Base-by-base conservation (phyloP, 2,797 vertebrate species). In the Xiphorhynchus erythropygius region DNA sequence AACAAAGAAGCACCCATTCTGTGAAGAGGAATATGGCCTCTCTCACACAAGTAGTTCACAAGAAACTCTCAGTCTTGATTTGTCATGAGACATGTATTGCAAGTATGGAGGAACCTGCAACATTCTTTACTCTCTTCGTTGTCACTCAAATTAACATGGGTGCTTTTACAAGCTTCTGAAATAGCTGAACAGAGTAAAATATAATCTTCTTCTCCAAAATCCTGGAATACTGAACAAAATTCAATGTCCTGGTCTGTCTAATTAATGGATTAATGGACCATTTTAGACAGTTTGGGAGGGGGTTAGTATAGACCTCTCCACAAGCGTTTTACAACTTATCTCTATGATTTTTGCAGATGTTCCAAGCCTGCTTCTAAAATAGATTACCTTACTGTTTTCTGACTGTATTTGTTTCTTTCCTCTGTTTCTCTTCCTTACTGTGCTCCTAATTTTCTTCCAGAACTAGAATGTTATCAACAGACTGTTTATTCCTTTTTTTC, bases 231-330 rank as follows among this genome's bases (percentile, higher is more conserved):
- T 60, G 30, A 77, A 77, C 8, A 60, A 81, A 84, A 41, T 59
- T 78, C 5, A 73, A 0, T 50, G 46, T 5, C 13, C 8, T 0
- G 0, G 6, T 53, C 32, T 21, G 42, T 52, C 11, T 3, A 39
- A 39, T 39, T 39, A 39, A 39, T 53, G 52, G 52, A 53, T 18
- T 52, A 52, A 52, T 18, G 21, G 4, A 12, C 10, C 52, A 47
- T 33, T 73, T 87, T 41, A 65, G 16, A 24, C 0, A 24, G 17
- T 15, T 78, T 24, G 8, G 2, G 19, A 44, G 6, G 8, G 16
- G 2, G 12, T 10, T 42, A 18, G 2, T 47, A 56, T 18, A 76
- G 57, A 12, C 15, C 3, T 32, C 3, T 87, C 25, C 49, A 13
- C 7, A 69, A 70, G 17, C 37, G 7, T 13, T 76, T 84, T 52